Evolutionary conservation across 2,113 vertebrate species (phyloP), one percentile per base, ranked within the genome.

Genomic region (Mormoops blainvillei): DNA sequence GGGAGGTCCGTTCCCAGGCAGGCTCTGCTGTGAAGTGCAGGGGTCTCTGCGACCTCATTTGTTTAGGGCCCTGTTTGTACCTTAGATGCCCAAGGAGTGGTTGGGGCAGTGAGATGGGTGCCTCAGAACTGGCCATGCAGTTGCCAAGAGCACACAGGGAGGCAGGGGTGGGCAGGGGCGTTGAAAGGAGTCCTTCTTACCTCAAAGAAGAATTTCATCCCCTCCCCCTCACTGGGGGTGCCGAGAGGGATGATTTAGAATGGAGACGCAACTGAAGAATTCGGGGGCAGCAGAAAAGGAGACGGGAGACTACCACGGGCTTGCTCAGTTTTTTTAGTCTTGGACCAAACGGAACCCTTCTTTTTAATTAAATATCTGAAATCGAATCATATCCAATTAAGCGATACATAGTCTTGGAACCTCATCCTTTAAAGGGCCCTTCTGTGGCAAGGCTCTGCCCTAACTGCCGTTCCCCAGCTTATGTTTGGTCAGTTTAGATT

Each of bases 301-400:
- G 26, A 5, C 0, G 0, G 48, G 28, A 83, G 61, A n/a, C 20
- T 3, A 5, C 45, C 5, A 33, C 58, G 0, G 18, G 87, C 41
- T 50, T 73, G 28, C 26, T 63, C 16, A 13, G 28, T 12, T 26
- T 70, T 81, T 88, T 50, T 2, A 74, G 50, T 67, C 87, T 89
- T 77, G 26, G 67, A 45, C 16, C 92, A 77, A 90, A 65, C 15
- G 36, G 41, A 68, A 70, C 41, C 45, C 45, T 85, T 68, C 22
- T 52, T 95, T 95, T 58, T 92, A 68, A 48, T 28, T 41, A 52
- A 90, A 11, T 67, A 24, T 83, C 26, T 85, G 82, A 86, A 88
- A 43, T 38, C 52, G 7, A 81, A 78, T 84, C 58, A 3, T 38
- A 50, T 15, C 71, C 13, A 15, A 28, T 71, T 28, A 33, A 19